Conservation (phyloP, 2,888 invertebrate genomes). For the Melipona bicolor region DNA sequence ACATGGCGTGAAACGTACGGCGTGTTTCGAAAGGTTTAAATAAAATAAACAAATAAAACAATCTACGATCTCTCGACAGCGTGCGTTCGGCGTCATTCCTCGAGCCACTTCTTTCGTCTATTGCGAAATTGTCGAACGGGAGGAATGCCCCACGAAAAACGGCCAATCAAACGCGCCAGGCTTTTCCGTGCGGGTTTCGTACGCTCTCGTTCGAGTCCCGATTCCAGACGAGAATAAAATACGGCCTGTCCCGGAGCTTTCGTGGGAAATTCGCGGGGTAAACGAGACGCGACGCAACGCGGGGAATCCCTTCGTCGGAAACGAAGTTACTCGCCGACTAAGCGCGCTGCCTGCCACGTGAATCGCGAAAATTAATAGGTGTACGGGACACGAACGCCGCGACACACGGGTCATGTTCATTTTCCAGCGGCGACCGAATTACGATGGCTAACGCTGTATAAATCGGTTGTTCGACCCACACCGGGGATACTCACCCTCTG, state of each 20-base stretch:
- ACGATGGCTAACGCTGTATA: not conserved
- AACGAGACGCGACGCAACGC: not conserved
- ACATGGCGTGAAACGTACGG: no score
- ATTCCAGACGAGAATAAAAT: not conserved
- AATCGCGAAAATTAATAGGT: constrained; percentile 10
- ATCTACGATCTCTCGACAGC: not conserved
- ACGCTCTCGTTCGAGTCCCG: not conserved
- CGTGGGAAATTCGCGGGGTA: not conserved
- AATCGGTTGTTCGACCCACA: not conserved
- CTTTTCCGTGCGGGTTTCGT: not conserved
- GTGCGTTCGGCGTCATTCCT: not conserved
- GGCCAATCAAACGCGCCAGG: not conserved
- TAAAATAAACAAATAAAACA: not conserved
- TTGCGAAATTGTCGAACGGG: not conserved
- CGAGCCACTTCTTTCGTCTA: not conserved
- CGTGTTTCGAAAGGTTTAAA: no score
- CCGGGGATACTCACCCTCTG: not conserved
- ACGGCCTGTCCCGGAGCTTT: not conserved
- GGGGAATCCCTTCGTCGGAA: no score
- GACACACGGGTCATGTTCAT: not conserved
- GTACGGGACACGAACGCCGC: not conserved
- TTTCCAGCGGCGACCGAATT: not conserved
- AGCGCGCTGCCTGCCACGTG: not conserved
- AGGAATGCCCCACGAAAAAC: constrained; percentile 2
- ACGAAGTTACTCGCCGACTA: not conserved